phyloP scores from a whole-genome alignment of 2,113 vertebrate species.

The Phalacrocorax aristotelis region DNA sequence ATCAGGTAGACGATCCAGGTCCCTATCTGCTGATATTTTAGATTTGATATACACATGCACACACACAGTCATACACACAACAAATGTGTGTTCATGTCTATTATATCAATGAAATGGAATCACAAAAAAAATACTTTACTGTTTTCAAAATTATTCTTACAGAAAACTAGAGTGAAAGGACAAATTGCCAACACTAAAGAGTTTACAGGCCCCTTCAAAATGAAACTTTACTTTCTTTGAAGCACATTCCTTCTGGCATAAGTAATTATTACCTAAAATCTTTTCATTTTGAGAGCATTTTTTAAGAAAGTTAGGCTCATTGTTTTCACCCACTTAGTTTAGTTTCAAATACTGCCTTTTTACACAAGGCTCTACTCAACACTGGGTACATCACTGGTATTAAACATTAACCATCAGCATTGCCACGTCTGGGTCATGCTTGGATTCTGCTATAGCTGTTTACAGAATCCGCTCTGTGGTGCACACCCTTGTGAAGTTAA shows the following conservation, averaged over 20 bases:
- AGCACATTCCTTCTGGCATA: slow-evolving; percentile 14
- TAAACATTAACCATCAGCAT: background rate
- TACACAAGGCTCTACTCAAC: background rate
- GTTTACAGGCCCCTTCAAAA: background rate
- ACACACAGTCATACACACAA: no score
- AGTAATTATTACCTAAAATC: slow-evolving; percentile 22
- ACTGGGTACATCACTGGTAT: background rate
- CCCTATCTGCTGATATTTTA: background rate
- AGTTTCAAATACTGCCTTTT: background rate
- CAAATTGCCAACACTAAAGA: background rate
- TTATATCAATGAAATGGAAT: background rate
- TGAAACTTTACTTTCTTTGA: background rate
- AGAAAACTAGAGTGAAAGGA: background rate
- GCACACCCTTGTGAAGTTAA: background rate
- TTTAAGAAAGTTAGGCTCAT: background rate
- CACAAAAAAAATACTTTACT: background rate
- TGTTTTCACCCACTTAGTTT: background rate
- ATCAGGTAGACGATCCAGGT: background rate
- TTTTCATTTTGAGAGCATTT: background rate
- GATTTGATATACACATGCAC: background rate
- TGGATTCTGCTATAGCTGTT: background rate
- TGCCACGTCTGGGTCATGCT: background rate
- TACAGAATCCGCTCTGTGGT: background rate
- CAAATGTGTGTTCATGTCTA: background rate
- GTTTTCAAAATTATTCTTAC: background rate